Conservation (phyloP, 1,140 invertebrate genomes). For the Eciton burchellii region DNA sequence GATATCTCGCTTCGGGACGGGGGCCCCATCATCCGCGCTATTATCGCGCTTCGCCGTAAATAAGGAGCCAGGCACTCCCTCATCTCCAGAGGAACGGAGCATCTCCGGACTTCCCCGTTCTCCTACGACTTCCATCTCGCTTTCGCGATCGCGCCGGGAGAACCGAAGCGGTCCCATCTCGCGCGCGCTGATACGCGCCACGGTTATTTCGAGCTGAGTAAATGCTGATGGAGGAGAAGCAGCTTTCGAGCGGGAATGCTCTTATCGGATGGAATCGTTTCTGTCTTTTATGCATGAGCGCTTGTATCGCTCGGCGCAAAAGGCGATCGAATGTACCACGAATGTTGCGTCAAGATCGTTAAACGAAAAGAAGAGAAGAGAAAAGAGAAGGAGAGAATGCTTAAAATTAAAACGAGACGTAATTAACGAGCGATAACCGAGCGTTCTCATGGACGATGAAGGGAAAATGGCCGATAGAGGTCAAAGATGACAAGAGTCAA, state of each 20-base stretch:
- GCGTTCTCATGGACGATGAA: conserved; percentile 14
- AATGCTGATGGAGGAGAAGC: conserved; percentile 15
- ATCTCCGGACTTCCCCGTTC: too few species aligned
- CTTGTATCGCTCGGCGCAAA: neutral
- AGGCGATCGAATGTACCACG: neutral
- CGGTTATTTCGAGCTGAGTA: conserved; percentile 8
- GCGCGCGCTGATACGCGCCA: neutral
- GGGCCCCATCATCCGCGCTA: conserved; percentile 83
- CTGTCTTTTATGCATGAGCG: neutral
- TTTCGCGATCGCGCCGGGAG: neutral
- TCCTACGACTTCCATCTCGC: neutral
- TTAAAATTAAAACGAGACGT: too few species aligned
- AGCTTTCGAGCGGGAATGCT: neutral
- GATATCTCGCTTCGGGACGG: conserved; percentile 68
- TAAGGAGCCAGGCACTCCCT: conserved; percentile 76
- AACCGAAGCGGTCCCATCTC: conserved; percentile 13
- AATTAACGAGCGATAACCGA: conserved; percentile 6
- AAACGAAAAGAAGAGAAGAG: neutral
- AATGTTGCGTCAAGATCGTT: neutral
- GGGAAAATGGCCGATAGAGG: conserved; percentile 23
- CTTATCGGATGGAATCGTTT: neutral
- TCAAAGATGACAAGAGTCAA: neutral
- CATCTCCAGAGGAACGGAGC: conserved; percentile 58
- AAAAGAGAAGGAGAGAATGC: too few species aligned
- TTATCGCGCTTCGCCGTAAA: conserved; percentile 84